Evolutionary conservation across 2,888 invertebrate species (phyloP), one percentile per base, ranked within the genome.

Genomic region (Dilophus febrilis): DNA sequence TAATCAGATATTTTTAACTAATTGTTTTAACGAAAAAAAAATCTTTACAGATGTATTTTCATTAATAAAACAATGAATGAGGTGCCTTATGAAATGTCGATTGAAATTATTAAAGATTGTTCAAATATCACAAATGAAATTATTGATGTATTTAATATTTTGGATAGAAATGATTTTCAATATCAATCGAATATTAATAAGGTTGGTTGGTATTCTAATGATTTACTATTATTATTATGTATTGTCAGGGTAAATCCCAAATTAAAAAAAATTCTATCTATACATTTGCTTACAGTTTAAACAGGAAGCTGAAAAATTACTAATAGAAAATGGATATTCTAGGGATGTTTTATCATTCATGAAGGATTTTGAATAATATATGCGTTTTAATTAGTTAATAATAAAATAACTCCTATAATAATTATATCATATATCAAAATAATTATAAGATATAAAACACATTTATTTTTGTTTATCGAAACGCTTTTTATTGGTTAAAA

Each of bases 101-200:
- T 50, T 22, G 47, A 48, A 14, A 42, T 48, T 10, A 44, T 46
- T 26, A 46, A 48, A 40, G 48, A 50, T 43, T 48, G 44, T 30
- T 42, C 44, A 33, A 43, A 42, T 37, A 42, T 50, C 37, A 41
- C 40, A 28, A 40, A 44, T 31, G 46, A 48, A 35, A 39, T 50
- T 29, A 34, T 40, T 29, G 48, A 48, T 32, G 45, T 50, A n/a
- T 37, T 47, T 14, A 35, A 41, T 38, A 30, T 44, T 22, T 43
- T 47, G 19, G 40, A 43, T 30, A 35, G 40, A 28, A 37, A 41
- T 12, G 28, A 37, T 16, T 26, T 16, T 17, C 29, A 35, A 26
- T 44, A 38, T 19, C 31, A 33, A 14, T 28, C 40, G 17, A 35
- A 44, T 11, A 31, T 45, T 39, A 34, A 46, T 41, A 48, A 43